Evolutionary conservation across 2,888 invertebrate genomes (phyloP), one percentile per base, ranked within the genome.

Genomic region (Drosophila paracracens): DNA sequence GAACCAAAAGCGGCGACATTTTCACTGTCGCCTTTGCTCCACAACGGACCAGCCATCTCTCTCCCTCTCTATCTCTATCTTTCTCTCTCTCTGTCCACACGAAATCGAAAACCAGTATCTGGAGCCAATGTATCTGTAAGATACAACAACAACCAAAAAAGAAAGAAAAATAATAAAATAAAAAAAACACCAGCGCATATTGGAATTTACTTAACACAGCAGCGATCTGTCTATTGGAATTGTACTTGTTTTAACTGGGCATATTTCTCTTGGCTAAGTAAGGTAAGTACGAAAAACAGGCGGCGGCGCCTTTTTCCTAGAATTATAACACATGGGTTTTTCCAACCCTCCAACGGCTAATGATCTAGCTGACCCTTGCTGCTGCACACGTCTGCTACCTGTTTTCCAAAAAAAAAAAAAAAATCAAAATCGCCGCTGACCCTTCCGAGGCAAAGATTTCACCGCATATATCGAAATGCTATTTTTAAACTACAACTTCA

Each of bases 41-140:
- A 51, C 70, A 52, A 54, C 61, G 25, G 25, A 46, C 4, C 46
- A 8, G 46, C 21, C 46, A 16, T 58, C 64, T 62, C 50, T 71
- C 66, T 62, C 67, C 38, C 43, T 66, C 68, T 51, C 84, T 27
- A 43, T 27, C 53, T 25, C 76, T 75, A 70, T 6, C 16, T 27
- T 59, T 60, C 65, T 27, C 40, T 68, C 80, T 27, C 57, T 8
- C 61, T 21, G 75, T 75, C 70, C 65, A 84, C 70, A 87, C 89
- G 73, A 84, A 74, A 81, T 78, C 88, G 69, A 73, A 72, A 88
- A 88, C 90, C 89, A 88, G 90, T 88, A 89, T 88, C 89, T 81
- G 76, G 74, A 76, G 79, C 80, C 78, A 82, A 77, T 70, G 89
- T 88, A 89, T 89, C 89, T 85, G 81, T 82, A 88, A 89, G 83